phyloP scores from a whole-genome alignment of 2,113 vertebrate genomes.

The Myxocyprinus asiaticus region DNA sequence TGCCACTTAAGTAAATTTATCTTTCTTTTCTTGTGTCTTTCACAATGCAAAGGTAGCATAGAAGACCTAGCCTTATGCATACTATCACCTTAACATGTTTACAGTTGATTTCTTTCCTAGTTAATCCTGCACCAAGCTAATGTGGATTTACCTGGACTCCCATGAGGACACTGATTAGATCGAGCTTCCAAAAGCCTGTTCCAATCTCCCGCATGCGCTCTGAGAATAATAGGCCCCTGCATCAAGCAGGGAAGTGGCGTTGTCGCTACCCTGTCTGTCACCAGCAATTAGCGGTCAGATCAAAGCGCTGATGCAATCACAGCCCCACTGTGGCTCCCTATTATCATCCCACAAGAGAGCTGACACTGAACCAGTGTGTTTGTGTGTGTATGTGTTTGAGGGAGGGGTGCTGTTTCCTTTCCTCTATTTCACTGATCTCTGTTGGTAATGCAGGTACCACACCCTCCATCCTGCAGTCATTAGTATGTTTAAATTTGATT shows the following conservation, averaged over 20 bases:
- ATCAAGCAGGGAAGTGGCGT: constrained; percentile 42
- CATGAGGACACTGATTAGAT: constrained; percentile 70
- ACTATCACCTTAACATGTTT: constrained; percentile 4
- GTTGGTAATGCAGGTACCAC: constrained; percentile 42
- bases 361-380: constrained; percentile 47
- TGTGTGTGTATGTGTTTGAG: background rate
- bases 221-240: constrained; percentile 47
- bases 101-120: constrained; percentile 54
- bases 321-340: constrained; percentile 63
- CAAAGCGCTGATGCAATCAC: constrained; percentile 71
- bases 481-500: constrained; percentile 8
- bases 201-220: constrained; percentile 18
- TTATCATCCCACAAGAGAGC: constrained; percentile 64
- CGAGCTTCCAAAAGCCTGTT: constrained; percentile 57
- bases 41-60: background rate
- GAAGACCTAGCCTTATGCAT: background rate
- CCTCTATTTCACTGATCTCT: constrained; percentile 46
- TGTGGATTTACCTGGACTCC: constrained; percentile 64
- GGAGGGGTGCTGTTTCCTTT: constrained; percentile 37
- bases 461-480: constrained; percentile 17
- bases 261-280: constrained; percentile 64
- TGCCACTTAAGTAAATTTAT: too few species aligned
- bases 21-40: constrained; percentile 15
- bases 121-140: constrained; percentile 62
- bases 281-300: constrained; percentile 69